Base-by-base conservation (phyloP, 2,888 invertebrate genomes). In the Tipula confusa region DNA sequence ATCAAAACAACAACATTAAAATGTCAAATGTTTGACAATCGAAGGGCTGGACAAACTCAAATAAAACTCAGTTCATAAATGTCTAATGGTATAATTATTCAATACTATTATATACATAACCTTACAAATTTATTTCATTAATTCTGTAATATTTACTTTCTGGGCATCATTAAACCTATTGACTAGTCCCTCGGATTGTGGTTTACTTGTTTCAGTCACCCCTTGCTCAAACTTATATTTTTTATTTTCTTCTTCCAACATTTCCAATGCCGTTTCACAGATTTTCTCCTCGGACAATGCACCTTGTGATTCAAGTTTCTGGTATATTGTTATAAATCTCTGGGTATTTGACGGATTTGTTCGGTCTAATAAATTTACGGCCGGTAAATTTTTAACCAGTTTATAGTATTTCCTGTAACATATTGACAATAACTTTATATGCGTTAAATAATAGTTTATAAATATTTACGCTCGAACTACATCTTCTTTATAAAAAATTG, bases 401-500 rank as follows among this genome's bases (percentile, higher is more conserved):
- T 92, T 91, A 85, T 95, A 94, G 86, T 93, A 93, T 88, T 93
- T 92, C 18, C 95, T 95, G 88, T 38, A 91, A 90, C 86, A 84
- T 85, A 84, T 79, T 7, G n/a, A n/a, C n/a, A n/a, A n/a, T 81
- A n/a, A 83, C 64, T n/a, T n/a, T n/a, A n/a, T n/a, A n/a, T 64
- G 83, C 36, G 18, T 11, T 0, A 28, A 81, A 31, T 29, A 48
- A 31, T 48, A 24, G 28, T 48, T 29, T 15, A 33, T n/a, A 82
- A 79, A 84, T 83, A 90, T 93, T 92, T 92, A 98, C 97, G 95
- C 96, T 93, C 98, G 92, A 15, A 95, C 89, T 83, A 90, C 87
- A 90, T 98, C 98, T 90, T 98, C 98, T 83, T 93, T 90, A 87
- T 97, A 98, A 86, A 97, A 94, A 86, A 97, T 95, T 85, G 92